Evolutionary conservation across 2,113 vertebrate species (phyloP).

Genomic region (Enhydra lutris): DNA sequence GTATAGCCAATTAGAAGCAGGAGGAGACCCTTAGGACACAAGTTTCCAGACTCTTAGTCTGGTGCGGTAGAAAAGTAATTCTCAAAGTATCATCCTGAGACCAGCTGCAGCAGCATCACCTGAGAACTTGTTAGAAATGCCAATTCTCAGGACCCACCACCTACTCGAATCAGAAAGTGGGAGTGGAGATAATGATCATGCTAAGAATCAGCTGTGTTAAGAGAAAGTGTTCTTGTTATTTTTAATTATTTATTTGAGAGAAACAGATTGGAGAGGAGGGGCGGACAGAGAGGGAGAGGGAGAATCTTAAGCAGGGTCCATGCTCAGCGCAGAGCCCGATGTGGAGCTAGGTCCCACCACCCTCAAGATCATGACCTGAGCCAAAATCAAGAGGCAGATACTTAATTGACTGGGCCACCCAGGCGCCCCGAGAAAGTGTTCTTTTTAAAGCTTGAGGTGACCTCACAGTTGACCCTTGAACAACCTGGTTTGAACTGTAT

Average conservation of each 20-base stretch:
- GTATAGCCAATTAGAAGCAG: not conserved
- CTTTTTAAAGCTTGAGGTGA: not conserved
- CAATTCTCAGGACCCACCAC: not conserved
- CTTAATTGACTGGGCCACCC: not conserved
- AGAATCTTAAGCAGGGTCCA: not conserved
- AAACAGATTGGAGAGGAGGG: not conserved
- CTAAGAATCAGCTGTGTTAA: not conserved
- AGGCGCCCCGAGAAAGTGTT: not conserved
- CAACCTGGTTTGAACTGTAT: not conserved
- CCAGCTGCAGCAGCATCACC: not conserved
- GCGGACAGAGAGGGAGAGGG: not conserved
- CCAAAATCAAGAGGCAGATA: not conserved
- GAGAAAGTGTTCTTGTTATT: not conserved
- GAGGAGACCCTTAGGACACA: not conserved
- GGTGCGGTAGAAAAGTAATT: not conserved
- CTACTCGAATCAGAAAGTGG: not conserved
- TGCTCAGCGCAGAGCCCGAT: accelerated
- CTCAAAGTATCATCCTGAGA: not conserved
- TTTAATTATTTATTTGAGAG: not conserved
- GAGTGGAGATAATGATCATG: not conserved
- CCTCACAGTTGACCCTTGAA: not conserved
- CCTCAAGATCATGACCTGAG: not conserved
- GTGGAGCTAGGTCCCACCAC: not conserved
- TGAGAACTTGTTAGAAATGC: not conserved
- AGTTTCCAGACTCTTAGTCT: not conserved